Evolutionary conservation across 1,140 invertebrate species (phyloP), one percentile per base, ranked within the genome.

Genomic region (Leptonema lineaticorne): DNA sequence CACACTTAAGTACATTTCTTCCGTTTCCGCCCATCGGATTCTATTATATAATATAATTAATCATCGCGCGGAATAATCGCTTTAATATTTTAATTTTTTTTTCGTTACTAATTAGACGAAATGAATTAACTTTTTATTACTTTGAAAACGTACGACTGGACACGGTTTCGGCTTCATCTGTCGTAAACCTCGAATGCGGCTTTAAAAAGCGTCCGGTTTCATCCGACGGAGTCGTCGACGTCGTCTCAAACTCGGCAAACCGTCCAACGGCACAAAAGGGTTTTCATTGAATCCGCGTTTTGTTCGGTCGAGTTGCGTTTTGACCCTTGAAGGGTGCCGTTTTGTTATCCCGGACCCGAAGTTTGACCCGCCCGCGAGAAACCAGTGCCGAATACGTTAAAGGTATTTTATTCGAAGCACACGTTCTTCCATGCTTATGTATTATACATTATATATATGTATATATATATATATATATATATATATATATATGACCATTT

Each of bases 341-440:
- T 26, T 18, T 53, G 50, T 53, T 53, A 53, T 53, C 37, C 37
- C 37, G 37, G n/a, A 26, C 50, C 18, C 20, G 50, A 53, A 24
- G 50, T 53, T 22, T 18, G 50, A 22, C 50, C 50, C 16, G 9
- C 37, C n/a, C n/a, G 37, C 2, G 37, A 16, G 9, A 53, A 53
- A 11, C 50, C 50, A n/a, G n/a, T 53, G 22, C 50, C 22, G 50
- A 53, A 53, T 53, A 53, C 18, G 50, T 53, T 53, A 53, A 53
- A 53, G 37, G 50, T 53, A 24, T 24, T 24, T 20, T 53, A 14
- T 41, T 41, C 37, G 37, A 41, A 41, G 11, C 11, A 41, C 11
- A 41, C 16, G 16, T 16, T 4, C 9, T 41, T 11, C 2, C 16
- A 41, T 41, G 16, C 37, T 16, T 41, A 41, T 11, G 11, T 33